Base-by-base conservation (phyloP, 30 jellyfish, hydroid and myxozoan species). In the Mastigias papua region DNA sequence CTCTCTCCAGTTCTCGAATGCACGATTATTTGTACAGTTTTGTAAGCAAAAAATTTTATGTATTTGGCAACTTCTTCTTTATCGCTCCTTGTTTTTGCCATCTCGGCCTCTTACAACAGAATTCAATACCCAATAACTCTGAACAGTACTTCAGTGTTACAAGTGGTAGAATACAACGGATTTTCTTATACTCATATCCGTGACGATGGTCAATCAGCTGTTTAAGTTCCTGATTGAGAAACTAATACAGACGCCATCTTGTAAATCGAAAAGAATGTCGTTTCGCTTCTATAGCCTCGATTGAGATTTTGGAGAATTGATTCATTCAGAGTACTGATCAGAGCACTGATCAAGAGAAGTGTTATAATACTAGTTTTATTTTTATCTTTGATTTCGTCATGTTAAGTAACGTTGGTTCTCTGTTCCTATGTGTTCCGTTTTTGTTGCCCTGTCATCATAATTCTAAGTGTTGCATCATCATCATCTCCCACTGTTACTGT, bases 1-100 rank as follows among this genome's bases (percentile, higher is more conserved):
- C 42, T 72, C 22, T 84, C 94, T 20, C 99, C 99, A 81, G 89
- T 82, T 95, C 99, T 72, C 1, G 99, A 90, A 11, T 86, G 93
- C 16, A 95, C 91, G 28, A 95, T 83, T 1, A 71, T 69, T 65
- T 95, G 99, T 73, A 90, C 70, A 27, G 98, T 68, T 82, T 90
- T 95, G 48, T 80, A 66, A 63, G 92, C 51, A 71, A 95, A 95
- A 54, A 95, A 95, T 76, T 95, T 95, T 20, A 95, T 76, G 88
- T 95, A 95, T 60, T 95, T 95, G 48, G 89, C 97, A 15, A 88
- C 83, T 60, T 95, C 99, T 65, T 86, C 83, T 37, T 30, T 63
- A 42, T 63, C 42, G 26, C 74, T 63, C 23, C 74, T n/a, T 27
- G 42, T 23, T 25, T n/a, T 63, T 2, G 74, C 74, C 74, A 63